Evolutionary conservation across 2,797 vertebrate genomes (phyloP).

Genomic region (Eleutherodactylus coqui): DNA sequence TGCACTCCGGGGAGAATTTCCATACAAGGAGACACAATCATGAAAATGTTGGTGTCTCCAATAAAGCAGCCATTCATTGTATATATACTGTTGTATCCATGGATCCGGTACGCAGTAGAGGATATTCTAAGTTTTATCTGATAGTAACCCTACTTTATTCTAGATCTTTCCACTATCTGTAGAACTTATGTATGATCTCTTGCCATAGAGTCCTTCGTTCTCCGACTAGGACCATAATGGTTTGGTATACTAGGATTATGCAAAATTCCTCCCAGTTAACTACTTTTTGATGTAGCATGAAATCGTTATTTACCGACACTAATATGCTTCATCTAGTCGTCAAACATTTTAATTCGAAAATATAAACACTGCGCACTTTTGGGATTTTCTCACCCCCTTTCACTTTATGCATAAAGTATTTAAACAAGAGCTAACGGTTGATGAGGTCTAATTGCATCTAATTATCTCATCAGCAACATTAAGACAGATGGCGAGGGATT

Average conservation of each 20-base stretch:
- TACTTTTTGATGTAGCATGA: conserved; percentile 24
- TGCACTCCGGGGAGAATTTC: no score
- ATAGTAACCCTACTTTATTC: neutral
- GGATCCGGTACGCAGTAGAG: no score
- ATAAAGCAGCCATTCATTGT: no score
- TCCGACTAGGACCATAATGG: neutral
- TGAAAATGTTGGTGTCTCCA: no score
- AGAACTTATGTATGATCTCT: neutral
- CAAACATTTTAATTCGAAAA: conserved; percentile 61
- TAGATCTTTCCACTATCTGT: neutral
- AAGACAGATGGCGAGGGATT: conserved; percentile 82
- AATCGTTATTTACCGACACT: conserved; percentile 42
- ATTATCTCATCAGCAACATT: conserved; percentile 79
- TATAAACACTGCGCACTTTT: conserved; percentile 49
- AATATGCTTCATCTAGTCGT: conserved; percentile 48
- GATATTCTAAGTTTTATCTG: neutral
- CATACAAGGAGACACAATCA: no score
- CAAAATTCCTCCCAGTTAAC: conserved; percentile 20
- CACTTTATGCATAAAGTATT: conserved; percentile 74
- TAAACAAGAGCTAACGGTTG: conserved; percentile 78
- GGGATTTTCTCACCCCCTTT: conserved; percentile 69
- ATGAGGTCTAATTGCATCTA: conserved; percentile 80
- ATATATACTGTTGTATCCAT: no score
- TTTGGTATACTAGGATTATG: neutral
- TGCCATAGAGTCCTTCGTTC: neutral